phyloP scores from a whole-genome alignment of 2,888 invertebrate genomes.

The Caradrina clavipalpis region DNA sequence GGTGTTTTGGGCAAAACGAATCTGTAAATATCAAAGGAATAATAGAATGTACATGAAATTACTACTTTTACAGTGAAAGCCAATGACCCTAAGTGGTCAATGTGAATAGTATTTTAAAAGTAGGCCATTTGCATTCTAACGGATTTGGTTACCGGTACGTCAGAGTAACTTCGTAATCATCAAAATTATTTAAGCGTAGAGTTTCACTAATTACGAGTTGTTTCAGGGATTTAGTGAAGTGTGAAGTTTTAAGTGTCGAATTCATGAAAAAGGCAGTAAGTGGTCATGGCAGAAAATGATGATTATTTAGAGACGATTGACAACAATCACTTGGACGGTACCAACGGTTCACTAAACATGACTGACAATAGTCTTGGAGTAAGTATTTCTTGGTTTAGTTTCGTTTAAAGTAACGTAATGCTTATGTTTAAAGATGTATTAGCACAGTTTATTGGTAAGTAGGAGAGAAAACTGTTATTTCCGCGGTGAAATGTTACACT shows the following conservation, averaged over 20 bases:
- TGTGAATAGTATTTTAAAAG: slow-evolving; percentile 80
- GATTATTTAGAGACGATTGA: slow-evolving; percentile 89
- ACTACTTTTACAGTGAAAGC: slow-evolving; percentile 66
- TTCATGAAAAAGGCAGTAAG: slow-evolving; percentile 76
- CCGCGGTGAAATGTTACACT: slow-evolving; percentile 37
- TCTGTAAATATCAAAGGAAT: slow-evolving; percentile 81
- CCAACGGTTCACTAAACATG: slow-evolving; percentile 91
- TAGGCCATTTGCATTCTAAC: slow-evolving; percentile 77
- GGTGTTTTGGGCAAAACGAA: slow-evolving; percentile 72
- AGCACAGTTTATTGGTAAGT: slow-evolving; percentile 2
- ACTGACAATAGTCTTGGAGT: slow-evolving; percentile 88
- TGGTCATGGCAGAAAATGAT: slow-evolving; percentile 89
- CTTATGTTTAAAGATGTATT: slow-evolving; percentile 14
- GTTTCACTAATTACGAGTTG: slow-evolving; percentile 55
- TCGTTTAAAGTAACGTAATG: slow-evolving; percentile 17
- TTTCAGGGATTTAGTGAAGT: slow-evolving; percentile 75
- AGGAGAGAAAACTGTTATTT: slow-evolving; percentile 6
- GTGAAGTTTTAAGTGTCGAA: slow-evolving; percentile 67
- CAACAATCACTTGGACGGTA: slow-evolving; percentile 91
- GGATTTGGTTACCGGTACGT: slow-evolving; percentile 90
- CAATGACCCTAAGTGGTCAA: slow-evolving; percentile 63
- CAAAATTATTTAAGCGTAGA: slow-evolving; percentile 56
- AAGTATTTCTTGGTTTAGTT: slow-evolving; percentile 68
- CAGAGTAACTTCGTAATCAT: slow-evolving; percentile 74
- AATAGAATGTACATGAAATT: slow-evolving; percentile 72